Evolutionary conservation across 2,113 vertebrate species (phyloP), one percentile per base, ranked within the genome.

Genomic region (Nannospalax galili): DNA sequence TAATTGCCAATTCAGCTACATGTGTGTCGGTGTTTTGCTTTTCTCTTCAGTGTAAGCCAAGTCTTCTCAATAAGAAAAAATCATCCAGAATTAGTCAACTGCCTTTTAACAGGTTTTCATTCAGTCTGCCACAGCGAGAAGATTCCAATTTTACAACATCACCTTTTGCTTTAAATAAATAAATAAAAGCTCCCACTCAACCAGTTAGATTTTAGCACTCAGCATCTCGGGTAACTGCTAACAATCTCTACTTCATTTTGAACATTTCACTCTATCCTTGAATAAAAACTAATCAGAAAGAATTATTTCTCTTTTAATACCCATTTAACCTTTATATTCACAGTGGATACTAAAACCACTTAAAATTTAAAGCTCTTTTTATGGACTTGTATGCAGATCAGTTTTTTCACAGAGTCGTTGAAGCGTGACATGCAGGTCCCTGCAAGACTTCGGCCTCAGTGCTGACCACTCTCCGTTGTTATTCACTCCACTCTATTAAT

Each of bases 281-380:
- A 94, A 98, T 98, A 97, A 96, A 98, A 98, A 95, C 97, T 98
- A 98, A 98, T 98, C 98, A 98, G 97, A 89, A 97, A 97, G 97
- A 98, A 97, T 98, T 96, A 98, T 95, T 97, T 91, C 93, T 97
- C 84, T 96, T 97, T 97, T 97, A 98, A 97, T 98, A 97, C 97
- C 96, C 97, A 74, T 94, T 98, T 98, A 98, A 98, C 98, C 98
- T 98, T 98, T 98, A 91, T 95, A 92, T 97, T 98, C 95, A 75
- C 90, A 95, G 96, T 78, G 94, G 94, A 95, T 86, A 94, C 20
- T 90, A 84, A 22, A 98, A 96, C 97, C 80, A 94, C 97, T 98
- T 98, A 97, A 97, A 97, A 94, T 97, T 96, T 97, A 97, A 98
- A 97, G 96, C 98, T 97, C 93, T 94, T 97, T 98, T 98, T 97